These are phyloP conservation scores for Corvus moneduloides DNA, from an alignment of 2,113 vertebrate genomes.

Conservation along the genomic window DNA sequence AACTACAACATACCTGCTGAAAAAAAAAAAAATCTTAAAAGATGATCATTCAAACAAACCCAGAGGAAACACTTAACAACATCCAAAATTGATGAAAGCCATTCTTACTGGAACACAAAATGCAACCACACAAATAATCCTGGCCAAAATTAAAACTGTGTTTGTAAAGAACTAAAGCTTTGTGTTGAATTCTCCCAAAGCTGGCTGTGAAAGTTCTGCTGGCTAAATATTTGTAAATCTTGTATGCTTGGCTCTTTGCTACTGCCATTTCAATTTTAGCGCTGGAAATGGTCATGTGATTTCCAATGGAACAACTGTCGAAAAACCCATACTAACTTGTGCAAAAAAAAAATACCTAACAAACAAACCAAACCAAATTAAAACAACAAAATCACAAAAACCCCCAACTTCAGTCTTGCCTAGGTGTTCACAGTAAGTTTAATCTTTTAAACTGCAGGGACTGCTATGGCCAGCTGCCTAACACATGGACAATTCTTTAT, in stretches of 20 bases:
- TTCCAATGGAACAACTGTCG: neutral
- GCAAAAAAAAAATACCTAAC: neutral
- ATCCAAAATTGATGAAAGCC: neutral
- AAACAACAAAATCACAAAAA: neutral
- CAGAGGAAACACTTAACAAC: neutral
- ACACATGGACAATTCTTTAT: neutral
- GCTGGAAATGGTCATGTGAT: neutral
- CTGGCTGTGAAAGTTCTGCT: neutral
- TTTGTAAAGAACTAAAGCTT: neutral
- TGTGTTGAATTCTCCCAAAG: neutral
- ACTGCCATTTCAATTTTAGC: neutral
- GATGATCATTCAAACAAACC: neutral
- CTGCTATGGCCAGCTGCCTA: neutral
- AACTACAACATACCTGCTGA: neutral
- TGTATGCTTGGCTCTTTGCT: neutral
- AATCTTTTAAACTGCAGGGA: neutral
- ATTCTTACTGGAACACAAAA: neutral
- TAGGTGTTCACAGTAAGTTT: neutral
- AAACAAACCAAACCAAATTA: neutral
- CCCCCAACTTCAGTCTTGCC: neutral
- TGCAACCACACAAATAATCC: neutral
- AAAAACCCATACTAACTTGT: neutral
- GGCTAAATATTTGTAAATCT: neutral
- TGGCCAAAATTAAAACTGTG: neutral
- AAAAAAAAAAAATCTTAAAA: neutral